Evolutionary conservation across 23 tunicate genomes (phyloP), one percentile per base, ranked within the genome.

Genomic region (Trididemnum clinides): DNA sequence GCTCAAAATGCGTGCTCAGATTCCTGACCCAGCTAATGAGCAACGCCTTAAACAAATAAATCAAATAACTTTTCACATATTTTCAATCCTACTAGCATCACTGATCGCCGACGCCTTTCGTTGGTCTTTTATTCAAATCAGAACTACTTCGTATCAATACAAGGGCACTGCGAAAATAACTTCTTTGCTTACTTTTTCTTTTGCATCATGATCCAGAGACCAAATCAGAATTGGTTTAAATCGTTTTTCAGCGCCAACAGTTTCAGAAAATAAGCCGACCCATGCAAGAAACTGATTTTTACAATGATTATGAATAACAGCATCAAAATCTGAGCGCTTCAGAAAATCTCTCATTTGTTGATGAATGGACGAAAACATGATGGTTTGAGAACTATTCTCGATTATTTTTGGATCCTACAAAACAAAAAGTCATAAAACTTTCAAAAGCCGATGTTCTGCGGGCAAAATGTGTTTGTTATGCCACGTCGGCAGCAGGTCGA

Each of bases 401-500:
- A 89, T 28, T 25, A 31, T 36, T 57, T 89, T 89, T 38, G 80
- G 84, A 77, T 89, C 93, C 93, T 89, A 34, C 62, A 83, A 49
- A 65, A 34, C n/a, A n/a, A n/a, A n/a, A n/a, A n/a, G n/a, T n/a
- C n/a, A n/a, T n/a, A n/a, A n/a, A n/a, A n/a, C n/a, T n/a, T n/a
- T n/a, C n/a, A n/a, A n/a, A n/a, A n/a, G n/a, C n/a, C n/a, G n/a
- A n/a, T n/a, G n/a, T n/a, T n/a, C n/a, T n/a, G n/a, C n/a, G n/a
- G n/a, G n/a, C n/a, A n/a, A n/a, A n/a, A n/a, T n/a, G n/a, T n/a
- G n/a, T n/a, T n/a, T n/a, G n/a, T n/a, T n/a, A n/a, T n/a, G n/a
- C n/a, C n/a, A n/a, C n/a, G n/a, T n/a, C n/a, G n/a, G n/a, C n/a
- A n/a, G n/a, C n/a, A n/a, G n/a, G n/a, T n/a, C n/a, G n/a, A n/a